A percentile compares a stretch with the other conserved stretches of the same genome.
These are phyloP conservation scores for Marronus borbonicus DNA, from an alignment of 2,888 invertebrate genomes.

Conservation along the genomic window DNA sequence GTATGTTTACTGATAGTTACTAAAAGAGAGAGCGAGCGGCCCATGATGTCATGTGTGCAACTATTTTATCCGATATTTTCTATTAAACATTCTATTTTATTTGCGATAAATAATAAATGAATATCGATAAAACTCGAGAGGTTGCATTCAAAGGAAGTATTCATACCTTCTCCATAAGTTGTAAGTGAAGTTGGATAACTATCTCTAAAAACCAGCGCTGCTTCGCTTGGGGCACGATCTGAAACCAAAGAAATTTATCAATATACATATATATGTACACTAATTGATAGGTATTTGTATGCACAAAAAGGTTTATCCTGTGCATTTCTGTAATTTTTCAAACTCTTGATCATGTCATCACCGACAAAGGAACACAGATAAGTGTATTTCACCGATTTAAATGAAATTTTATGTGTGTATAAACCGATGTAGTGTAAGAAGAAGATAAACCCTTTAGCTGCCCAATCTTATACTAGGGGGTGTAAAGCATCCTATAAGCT, in stretches of 20 bases:
- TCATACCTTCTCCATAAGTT: slow-evolving; percentile 86
- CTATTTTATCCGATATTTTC: slow-evolving; percentile 31
- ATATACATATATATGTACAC: background rate
- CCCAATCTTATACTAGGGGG: no score
- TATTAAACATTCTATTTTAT: slow-evolving; percentile 14
- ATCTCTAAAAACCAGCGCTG: slow-evolving; percentile 75
- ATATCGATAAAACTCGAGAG: background rate
- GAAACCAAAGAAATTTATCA: slow-evolving; percentile 65
- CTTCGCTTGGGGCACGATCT: slow-evolving; percentile 82
- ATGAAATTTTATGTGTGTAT: no score
- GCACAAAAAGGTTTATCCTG: no score
- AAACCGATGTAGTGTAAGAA: no score
- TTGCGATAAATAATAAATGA: background rate
- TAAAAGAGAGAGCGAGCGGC: slow-evolving; percentile 54
- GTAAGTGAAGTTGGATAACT: slow-evolving; percentile 83
- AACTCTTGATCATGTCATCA: no score
- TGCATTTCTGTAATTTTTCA: no score
- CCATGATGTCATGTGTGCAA: slow-evolving; percentile 57
- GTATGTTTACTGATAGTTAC: slow-evolving; percentile 49
- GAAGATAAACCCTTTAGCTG: no score
- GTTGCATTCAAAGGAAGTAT: slow-evolving; percentile 56
- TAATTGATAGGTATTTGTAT: background rate
- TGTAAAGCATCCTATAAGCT: no score
- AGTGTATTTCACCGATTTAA: no score
- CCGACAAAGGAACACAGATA: no score